Evolutionary conservation across 2,797 vertebrate species (phyloP), one percentile per base, ranked within the genome.

Genomic region (Platalea minor): DNA sequence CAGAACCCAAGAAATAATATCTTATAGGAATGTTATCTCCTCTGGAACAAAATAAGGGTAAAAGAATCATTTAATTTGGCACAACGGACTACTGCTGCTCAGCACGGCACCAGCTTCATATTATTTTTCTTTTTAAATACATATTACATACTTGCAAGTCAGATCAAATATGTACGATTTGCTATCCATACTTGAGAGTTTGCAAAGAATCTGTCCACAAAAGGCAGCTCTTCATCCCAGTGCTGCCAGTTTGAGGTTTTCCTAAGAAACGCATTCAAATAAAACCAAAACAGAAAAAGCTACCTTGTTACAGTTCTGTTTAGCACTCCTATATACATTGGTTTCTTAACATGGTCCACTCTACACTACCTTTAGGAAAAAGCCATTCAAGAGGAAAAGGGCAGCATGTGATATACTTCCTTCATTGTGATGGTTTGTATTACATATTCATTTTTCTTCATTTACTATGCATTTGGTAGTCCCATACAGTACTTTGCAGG

Each of bases 1-100:
- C 79, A 83, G 88, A 86, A n/a, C 1, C 0, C 37, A 45, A 63
- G n/a, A 64, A 85, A 69, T 20, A 39, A 23, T 7, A 24, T 19
- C 18, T 43, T 13, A 16, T 0, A 65, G 63, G 41, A 87, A 51
- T 0, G 1, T 28, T 23, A 21, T 39, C 24, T 73, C 23, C 56
- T 59, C 70, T 53, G 39, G 43, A 94, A 76, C 15, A 61, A 65
- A 88, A 26, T 12, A 35, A 63, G 4, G 17, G 23, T 16, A 60
- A 90, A 85, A 77, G 19, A 53, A 45, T 12, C 3, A 41, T 57
- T 46, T 53, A 20, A 46, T 74, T 25, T 51, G 43, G 35, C 56
- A 60, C 43, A 35, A 14, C 1, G 9, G 33, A 26, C 37, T 26
- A 10, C 51, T 48, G 45, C 76, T 85, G 45, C 63, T 53, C 72